Conservation (phyloP, 2,113 vertebrate species). For the Laterallus jamaicensis region DNA sequence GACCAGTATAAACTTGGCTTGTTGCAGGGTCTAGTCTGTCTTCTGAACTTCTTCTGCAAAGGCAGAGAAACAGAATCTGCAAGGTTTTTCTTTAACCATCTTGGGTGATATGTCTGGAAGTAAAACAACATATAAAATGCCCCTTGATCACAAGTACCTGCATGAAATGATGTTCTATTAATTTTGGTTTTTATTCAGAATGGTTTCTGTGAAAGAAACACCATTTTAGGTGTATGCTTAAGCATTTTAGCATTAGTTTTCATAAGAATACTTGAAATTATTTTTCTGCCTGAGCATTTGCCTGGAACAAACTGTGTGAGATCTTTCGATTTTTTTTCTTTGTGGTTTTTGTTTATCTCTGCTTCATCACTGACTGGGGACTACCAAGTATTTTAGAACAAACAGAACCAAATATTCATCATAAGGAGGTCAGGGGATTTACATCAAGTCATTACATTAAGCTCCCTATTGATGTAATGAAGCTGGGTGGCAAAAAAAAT, state of each 20-base stretch:
- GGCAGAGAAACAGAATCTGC: neutral
- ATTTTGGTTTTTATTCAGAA: neutral
- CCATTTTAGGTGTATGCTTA: neutral
- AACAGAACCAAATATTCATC: neutral
- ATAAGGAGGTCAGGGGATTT: neutral
- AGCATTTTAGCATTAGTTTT: conserved; percentile 19
- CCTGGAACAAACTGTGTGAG: conserved; percentile 20
- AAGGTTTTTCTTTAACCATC: neutral
- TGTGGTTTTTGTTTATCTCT: neutral
- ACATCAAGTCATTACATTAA: neutral
- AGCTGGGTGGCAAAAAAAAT: neutral
- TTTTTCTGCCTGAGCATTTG: neutral
- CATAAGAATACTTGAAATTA: neutral
- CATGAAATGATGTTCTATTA: neutral
- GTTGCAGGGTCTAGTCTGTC: neutral
- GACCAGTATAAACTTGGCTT: neutral
- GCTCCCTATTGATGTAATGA: neutral
- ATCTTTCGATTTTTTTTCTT: conserved; percentile 11
- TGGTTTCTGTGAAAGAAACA: neutral
- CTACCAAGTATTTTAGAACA: conserved; percentile 32
- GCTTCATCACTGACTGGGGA: conserved; percentile 6
- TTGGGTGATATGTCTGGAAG: neutral
- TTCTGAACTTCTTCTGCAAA: neutral
- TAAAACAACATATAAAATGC: neutral
- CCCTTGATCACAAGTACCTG: neutral